Conservation (phyloP, 1,140 invertebrate genomes). For the Psilanteris sp. region DNA sequence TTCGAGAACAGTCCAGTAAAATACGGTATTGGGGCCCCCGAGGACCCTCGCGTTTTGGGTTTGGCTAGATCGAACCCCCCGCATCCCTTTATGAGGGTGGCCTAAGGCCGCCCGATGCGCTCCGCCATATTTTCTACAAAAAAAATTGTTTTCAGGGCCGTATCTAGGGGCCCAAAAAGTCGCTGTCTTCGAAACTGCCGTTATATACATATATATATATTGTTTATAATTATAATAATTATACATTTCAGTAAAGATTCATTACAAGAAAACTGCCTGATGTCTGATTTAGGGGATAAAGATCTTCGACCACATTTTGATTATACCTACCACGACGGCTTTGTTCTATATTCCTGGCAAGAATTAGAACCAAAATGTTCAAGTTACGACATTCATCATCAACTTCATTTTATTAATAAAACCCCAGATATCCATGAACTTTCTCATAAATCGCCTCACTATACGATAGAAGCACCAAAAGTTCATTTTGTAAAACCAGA, state of each 20-base stretch:
- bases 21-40: no score
- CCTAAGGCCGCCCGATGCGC: no score
- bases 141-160: no score
- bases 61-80: no score
- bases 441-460: slow-evolving; percentile 5
- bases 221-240: slow-evolving; percentile 1
- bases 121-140: no score
- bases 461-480: slow-evolving; percentile 4
- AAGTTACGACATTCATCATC: slow-evolving; percentile 17
- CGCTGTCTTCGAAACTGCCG: no score
- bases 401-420: slow-evolving; percentile 5
- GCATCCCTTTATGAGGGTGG: no score
- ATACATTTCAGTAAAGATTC: slow-evolving; percentile 37
- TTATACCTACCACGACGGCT: slow-evolving; percentile 82
- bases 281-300: slow-evolving; percentile 85
- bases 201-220: no score
- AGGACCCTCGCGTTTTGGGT: no score
- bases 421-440: slow-evolving; percentile 20
- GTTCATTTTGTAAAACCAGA: slow-evolving; percentile 43
- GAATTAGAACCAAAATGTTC: slow-evolving; percentile 76
- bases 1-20: no score
- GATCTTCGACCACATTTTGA: slow-evolving; percentile 85
- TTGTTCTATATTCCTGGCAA: slow-evolving; percentile 85
- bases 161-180: no score
- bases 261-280: slow-evolving; percentile 81